Base-by-base conservation (phyloP, 2,888 invertebrate genomes). In the Rapana venosa region DNA sequence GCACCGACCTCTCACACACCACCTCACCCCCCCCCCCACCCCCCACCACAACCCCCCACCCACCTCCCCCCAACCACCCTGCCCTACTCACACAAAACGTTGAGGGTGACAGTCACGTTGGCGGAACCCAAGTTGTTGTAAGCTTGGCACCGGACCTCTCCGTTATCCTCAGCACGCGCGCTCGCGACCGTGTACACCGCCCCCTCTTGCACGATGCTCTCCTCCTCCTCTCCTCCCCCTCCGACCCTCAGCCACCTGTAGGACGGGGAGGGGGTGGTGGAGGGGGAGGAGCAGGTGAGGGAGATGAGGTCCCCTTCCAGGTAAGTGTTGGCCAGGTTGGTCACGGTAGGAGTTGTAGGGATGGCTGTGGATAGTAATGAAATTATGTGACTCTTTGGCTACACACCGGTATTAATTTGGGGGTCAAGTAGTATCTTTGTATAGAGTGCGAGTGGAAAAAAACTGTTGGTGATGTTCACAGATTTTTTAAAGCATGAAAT, bases 251-350 rank as follows among this genome's bases (percentile, higher is more conserved):
- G 77, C 89, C 89, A 89, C 30, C 85, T 70, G 77, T 35, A 89
- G 4, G 30, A n/a, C 1, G 89, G 89, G 11, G n/a, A 0, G 13
- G 89, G 89, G 56, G 36, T 30, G 56, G 30, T 47, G 20, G 77
- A 77, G 58, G 26, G n/a, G 35, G 89, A 56, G 32, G 89, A 77
- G 22, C 89, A 89, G 20, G 70, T 84, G 30, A 89, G 70, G 47
- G 70, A 17, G 66, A 89, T 77, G 26, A 30, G 30, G 11, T 35
- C 58, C 17, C 77, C 61, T n/a, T 89, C 86, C 30, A 22, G 86
- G 74, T 87, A 87, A 26, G 13, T 47, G 66, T 6, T 13, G 66
- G 30, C 74, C 74, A 87, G 47, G 47, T 30, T 47, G 35, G 26
- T n/a, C 17, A 87, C 66, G 26, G 74, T 74, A 22, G 87, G 87